Evolutionary conservation across 2,113 vertebrate genomes (phyloP), one percentile per base, ranked within the genome.

Genomic region (Zootoca vivipara): DNA sequence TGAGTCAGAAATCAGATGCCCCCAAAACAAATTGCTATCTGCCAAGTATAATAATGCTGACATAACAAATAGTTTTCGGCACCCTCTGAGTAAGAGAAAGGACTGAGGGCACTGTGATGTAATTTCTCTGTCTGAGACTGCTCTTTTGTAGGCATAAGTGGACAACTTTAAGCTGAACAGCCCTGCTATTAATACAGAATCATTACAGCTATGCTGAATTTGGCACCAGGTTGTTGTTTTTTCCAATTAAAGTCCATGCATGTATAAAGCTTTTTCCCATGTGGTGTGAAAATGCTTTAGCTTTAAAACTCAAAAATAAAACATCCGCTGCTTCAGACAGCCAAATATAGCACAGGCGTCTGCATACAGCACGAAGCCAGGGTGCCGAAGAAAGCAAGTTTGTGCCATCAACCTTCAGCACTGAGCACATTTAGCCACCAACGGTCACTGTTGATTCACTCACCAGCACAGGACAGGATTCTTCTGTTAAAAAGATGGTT

Each of bases 401-500:
- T 90, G 5, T 0, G 18, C 35, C 20, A 24, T 35, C 82, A 78
- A 91, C 73, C 38, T 83, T 38, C 81, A 92, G 86, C 83, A 94
- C 86, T 88, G 83, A 90, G 64, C 70, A 22, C n/a, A 83, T 93
- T 89, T 86, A 91, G 85, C 94, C 94, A 94, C 93, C 90, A 91
- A 91, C 92, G 92, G 94, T 95, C 95, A 96, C 90, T 95, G 94
- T 90, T 95, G 94, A 93, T 87, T 93, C 93, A 87, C 12, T 91
- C 77, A 87, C 40, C 46, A 58, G 38, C 92, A 28, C 5, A 85
- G 90, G 35, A 7, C 56, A 64, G 12, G 35, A 28, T 67, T 40
- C 80, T 67, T 78, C 24, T 35, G 46, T 82, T 33, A 35, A 67
- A 83, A 83, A 33, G 30, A 72, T 3, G 90, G 84, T 28, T 73